Evolutionary conservation across 1,140 invertebrate genomes (phyloP).

Genomic region (Lanistes nyassanus): DNA sequence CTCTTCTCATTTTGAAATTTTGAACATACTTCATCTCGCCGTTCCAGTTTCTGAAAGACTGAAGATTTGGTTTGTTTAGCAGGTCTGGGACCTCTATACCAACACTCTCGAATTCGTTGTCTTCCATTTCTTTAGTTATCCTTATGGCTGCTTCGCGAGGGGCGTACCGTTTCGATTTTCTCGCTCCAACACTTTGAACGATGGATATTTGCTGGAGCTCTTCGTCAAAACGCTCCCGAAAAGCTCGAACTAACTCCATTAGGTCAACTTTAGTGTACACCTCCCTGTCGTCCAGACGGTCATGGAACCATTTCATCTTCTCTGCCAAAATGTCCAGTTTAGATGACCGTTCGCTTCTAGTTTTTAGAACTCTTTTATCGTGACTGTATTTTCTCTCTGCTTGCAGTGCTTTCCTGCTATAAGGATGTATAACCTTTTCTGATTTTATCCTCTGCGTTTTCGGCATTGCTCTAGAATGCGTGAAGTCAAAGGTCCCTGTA

Average conservation of each 20-base stretch:
- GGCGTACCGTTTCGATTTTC: slow-evolving; percentile 50
- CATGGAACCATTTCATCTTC: slow-evolving; percentile 50
- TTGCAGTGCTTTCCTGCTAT: slow-evolving; percentile 55
- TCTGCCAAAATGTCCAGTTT: slow-evolving; percentile 53
- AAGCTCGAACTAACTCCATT: slow-evolving; percentile 37
- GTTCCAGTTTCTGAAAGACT: slow-evolving; percentile 50
- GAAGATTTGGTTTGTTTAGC: slow-evolving; percentile 47
- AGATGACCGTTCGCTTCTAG: slow-evolving; percentile 20
- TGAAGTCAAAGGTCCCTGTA: neutral
- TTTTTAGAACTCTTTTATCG: slow-evolving; percentile 35
- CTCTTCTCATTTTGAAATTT: slow-evolving; percentile 51
- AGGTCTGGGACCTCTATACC: slow-evolving; percentile 60
- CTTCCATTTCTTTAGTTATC: slow-evolving; percentile 51
- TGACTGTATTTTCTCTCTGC: slow-evolving; percentile 43
- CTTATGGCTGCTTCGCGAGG: slow-evolving; percentile 50
- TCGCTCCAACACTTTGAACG: slow-evolving; percentile 49
- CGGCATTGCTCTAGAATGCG: slow-evolving; percentile 42
- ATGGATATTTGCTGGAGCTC: slow-evolving; percentile 61
- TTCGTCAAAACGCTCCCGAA: slow-evolving; percentile 51
- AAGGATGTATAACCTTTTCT: slow-evolving; percentile 56
- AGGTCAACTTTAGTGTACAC: slow-evolving; percentile 51
- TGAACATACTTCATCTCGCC: slow-evolving; percentile 51
- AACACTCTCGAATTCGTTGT: slow-evolving; percentile 44
- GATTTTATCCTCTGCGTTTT: slow-evolving; percentile 50
- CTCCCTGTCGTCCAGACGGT: slow-evolving; percentile 31